Base-by-base conservation (phyloP, 2,113 vertebrate genomes). In the Paramisgurnus dabryanus region DNA sequence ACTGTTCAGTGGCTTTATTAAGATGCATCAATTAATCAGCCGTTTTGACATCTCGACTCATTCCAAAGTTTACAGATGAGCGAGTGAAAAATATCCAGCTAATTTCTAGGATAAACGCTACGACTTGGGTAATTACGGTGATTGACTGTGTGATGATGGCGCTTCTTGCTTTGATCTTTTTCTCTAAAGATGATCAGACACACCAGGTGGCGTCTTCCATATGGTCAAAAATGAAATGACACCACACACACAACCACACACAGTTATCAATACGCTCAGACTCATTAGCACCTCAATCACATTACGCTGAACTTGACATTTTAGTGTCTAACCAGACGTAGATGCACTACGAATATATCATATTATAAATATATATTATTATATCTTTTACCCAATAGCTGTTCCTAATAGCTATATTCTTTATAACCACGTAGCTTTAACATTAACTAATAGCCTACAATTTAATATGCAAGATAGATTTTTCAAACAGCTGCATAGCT, bases 161-260 rank as follows among this genome's bases (percentile, higher is more conserved):
- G 66, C 22, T 10, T 76, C 65, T 69, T 69, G 64, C 80, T 69
- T 81, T 81, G 64, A 81, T 81, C 80, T 81, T 45, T 27, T 17
- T 58, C 65, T 75, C 43, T 61, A n/a, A 75, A 76, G 65, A 76
- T 43, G 72, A 76, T 60, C 63, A 74, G 49, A 71, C 78, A 76
- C 80, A 81, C 72, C 80, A 81, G 65, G 80, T 81, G 80, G 47
- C 57, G 34, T 69, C 53, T 49, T 64, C 72, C 80, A 81, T 81
- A 81, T 76, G 80, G 53, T 69, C 22, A 13, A 57, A 47, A 70
- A 27, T 67, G 40, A 67, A 49, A 64, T 60, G 70, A 67, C 71
- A 67, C 41, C 69, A 67, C 69, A 73, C 60, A 47, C 47, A 64
- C n/a, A 78, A 4, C 8, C 13, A 49, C 78, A 39, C 61, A 74